Evolutionary conservation across 2,888 invertebrate species (phyloP), one percentile per base, ranked within the genome.

Genomic region (Pachydiplax longipennis): DNA sequence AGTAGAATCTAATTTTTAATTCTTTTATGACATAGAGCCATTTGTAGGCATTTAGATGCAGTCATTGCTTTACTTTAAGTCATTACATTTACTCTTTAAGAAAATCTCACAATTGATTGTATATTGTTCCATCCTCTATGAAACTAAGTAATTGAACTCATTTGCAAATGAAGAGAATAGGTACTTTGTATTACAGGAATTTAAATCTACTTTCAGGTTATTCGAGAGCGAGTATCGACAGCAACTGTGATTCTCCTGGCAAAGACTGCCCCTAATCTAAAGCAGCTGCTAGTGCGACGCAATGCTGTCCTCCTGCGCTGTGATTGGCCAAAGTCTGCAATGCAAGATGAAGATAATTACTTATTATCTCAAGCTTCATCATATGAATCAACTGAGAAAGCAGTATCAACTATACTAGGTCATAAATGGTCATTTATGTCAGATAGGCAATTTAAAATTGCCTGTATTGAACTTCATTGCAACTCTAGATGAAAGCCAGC

Each of bases 181-280:
- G n/a, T 87, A 18, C 22, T 65, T 48, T 48, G 22, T 73, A 31
- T 18, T 37, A 8, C 18, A 40, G 12, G 35, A 13, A 31, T 18
- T 53, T 18, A 1, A 53, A 18, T 90, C 73, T 44, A 4, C 80
- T 91, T 92, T 91, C 93, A 97, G 97, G 94, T 96, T 92, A 94
- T 97, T 44, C 95, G 97, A 12, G 97, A 98, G 93, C 95, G 96
- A 92, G 95, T 98, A 91, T 97, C 97, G 6, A 97, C 97, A 2
- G 95, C 96, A 0, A 97, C 97, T 0, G 95, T 97, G 25, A 94
- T 98, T 80, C 94, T 97, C 22, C 94, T 97, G 81, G 97, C 96
- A 0, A 95, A 95, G 83, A 95, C 96, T 2, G 96, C 96, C 0
- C 95, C 95, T 92, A 95, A 95, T 92, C 94, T 97, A 91, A 94